Conservation (phyloP, 1,140 invertebrate genomes). For the Ptiloglossa arizonensis region DNA sequence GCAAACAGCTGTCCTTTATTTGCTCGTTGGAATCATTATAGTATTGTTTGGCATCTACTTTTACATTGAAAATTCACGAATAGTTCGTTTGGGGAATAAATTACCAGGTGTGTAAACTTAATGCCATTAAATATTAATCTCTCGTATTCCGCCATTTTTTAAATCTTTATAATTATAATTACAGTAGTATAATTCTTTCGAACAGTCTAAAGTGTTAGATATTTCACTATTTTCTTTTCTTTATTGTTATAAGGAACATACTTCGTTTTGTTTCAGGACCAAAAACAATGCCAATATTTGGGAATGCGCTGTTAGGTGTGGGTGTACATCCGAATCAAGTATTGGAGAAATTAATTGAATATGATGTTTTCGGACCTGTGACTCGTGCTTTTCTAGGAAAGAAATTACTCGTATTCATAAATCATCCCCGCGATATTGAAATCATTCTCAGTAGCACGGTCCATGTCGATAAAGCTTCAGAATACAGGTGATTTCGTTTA, state of each 20-base stretch:
- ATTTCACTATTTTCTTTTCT: no score
- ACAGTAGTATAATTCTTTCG: no score
- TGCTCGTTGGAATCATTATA: conserved; percentile 50
- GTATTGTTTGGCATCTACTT: conserved; percentile 67
- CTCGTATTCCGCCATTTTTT: no score
- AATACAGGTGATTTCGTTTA: conserved; percentile 78
- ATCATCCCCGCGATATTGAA: conserved; percentile 87
- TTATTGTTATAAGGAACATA: no score
- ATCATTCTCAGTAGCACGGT: conserved; percentile 86
- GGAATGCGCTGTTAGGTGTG: conserved; percentile 82
- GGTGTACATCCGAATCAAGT: conserved; percentile 83
- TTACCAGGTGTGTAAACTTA: conserved; percentile 70
- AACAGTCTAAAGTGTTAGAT: no score
- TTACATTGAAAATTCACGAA: conserved; percentile 70
- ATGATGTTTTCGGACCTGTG: conserved; percentile 83
- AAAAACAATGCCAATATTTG: conserved; percentile 82
- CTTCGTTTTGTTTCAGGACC: conserved; percentile 69
- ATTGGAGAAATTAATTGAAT: conserved; percentile 77
- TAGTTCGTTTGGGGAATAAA: conserved; percentile 70
- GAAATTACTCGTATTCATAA: conserved; percentile 85
- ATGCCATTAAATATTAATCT: neutral
- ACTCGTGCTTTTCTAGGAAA: conserved; percentile 85
- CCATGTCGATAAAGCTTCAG: conserved; percentile 91
- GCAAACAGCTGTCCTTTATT: conserved; percentile 60
- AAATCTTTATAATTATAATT: no score